A percentile compares a stretch with the other conserved stretches of the same genome.
Conservation (phyloP, 2,113 vertebrate genomes). For the Petrocephalus zakoni region DNA sequence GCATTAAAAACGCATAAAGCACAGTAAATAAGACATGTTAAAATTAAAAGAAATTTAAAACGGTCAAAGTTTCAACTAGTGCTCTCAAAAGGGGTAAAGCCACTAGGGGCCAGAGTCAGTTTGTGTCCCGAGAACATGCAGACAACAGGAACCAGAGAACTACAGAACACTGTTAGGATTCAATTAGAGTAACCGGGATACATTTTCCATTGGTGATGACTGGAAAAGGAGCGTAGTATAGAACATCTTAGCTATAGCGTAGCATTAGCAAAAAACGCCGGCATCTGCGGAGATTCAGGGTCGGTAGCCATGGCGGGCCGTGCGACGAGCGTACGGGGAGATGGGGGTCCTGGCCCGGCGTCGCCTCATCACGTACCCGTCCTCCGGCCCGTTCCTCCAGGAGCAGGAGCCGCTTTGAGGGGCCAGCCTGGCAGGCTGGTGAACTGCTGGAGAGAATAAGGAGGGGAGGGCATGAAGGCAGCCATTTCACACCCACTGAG, state of each 20-base stretch:
- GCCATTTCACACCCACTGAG: not conserved
- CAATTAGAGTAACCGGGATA: not conserved
- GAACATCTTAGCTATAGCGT: not conserved
- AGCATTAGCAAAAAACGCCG: not conserved
- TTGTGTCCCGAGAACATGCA: not conserved
- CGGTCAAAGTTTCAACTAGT: not conserved
- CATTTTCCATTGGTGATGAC: not conserved
- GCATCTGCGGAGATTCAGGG: not conserved
- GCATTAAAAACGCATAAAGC: not conserved
- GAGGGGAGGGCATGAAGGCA: not conserved
- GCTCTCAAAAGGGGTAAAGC: not conserved
- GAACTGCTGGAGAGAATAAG: not conserved
- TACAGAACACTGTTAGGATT: not conserved
- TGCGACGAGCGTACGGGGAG: not conserved
- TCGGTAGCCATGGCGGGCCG: not conserved
- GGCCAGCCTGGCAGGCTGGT: not conserved
- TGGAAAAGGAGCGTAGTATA: not conserved
- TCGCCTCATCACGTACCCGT: not conserved
- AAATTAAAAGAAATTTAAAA: no score
- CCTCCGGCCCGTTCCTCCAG: not conserved
- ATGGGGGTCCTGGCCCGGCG: not conserved
- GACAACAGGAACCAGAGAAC: not conserved
- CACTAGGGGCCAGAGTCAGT: not conserved
- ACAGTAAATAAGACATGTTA: not conserved
- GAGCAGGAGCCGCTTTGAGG: not conserved